Conservation (phyloP, 2,888 invertebrate genomes). For the Lissocephala sabroskyi region DNA sequence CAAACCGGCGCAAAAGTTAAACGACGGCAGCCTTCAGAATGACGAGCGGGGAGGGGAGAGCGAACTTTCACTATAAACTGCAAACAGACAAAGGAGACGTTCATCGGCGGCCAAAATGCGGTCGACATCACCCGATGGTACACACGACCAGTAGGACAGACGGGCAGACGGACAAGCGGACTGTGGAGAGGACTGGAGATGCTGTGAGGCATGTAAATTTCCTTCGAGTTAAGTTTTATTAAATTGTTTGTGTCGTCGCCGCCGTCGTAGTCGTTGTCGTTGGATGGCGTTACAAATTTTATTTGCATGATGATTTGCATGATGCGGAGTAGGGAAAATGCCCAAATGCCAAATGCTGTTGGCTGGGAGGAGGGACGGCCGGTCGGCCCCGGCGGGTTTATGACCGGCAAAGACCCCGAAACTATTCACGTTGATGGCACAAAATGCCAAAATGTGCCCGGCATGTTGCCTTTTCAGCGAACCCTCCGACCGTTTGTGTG, state of each 20-base stretch:
- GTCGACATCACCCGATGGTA: no score
- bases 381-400: background rate
- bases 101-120: no score
- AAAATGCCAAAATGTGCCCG: constrained; percentile 19
- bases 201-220: constrained; percentile 56
- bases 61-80: constrained; percentile 42
- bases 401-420: background rate
- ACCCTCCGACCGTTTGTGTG: background rate
- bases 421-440: background rate
- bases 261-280: no score
- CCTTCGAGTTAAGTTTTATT: constrained; percentile 53
- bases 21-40: no score
- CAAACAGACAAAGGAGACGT: constrained; percentile 51
- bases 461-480: background rate
- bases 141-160: no score
- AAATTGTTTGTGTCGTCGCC: constrained; percentile 61
- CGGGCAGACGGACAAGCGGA: no score
- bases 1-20: constrained; percentile 40
- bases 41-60: no score
- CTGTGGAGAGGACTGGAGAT: no score
- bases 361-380: background rate
- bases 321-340: constrained; percentile 30
- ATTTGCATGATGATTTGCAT: constrained; percentile 60
- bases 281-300: constrained; percentile 38
- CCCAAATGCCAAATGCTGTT: background rate